These are phyloP conservation scores for Phasia obesa DNA, from an alignment of 2,888 invertebrate species.

Conservation along the genomic window DNA sequence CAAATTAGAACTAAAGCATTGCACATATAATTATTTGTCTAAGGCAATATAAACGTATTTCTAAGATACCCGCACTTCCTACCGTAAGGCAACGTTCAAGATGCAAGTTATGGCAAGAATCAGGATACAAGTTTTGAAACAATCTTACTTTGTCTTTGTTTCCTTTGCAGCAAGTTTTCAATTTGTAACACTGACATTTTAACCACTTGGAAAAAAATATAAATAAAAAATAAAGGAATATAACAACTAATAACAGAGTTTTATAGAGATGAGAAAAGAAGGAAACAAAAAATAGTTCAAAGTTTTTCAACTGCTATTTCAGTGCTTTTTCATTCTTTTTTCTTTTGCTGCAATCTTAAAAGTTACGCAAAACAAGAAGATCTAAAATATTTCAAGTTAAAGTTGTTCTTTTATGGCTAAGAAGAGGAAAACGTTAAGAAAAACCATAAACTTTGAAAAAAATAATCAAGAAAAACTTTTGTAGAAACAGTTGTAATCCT, in stretches of 20 bases:
- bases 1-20: too few species aligned
- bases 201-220: slow-evolving; percentile 29
- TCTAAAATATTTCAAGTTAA: neutral
- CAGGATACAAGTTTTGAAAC: slow-evolving; percentile 6
- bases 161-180: slow-evolving; percentile 5
- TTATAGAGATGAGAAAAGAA: neutral
- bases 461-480: too few species aligned
- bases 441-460: neutral
- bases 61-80: neutral
- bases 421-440: neutral
- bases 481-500: too few species aligned
- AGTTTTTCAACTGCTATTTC: neutral
- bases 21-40: too few species aligned
- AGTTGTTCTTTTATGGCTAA: neutral
- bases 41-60: too few species aligned
- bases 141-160: neutral
- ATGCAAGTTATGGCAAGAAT: neutral
- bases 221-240: neutral
- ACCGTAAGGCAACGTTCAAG: neutral
- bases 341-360: neutral
- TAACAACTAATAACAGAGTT: slow-evolving; percentile 12
- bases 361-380: neutral
- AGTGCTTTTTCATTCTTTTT: neutral
- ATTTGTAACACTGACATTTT: slow-evolving; percentile 38
- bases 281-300: neutral